Base-by-base conservation (phyloP, 2,113 vertebrate genomes). In the Climacteris rufus region DNA sequence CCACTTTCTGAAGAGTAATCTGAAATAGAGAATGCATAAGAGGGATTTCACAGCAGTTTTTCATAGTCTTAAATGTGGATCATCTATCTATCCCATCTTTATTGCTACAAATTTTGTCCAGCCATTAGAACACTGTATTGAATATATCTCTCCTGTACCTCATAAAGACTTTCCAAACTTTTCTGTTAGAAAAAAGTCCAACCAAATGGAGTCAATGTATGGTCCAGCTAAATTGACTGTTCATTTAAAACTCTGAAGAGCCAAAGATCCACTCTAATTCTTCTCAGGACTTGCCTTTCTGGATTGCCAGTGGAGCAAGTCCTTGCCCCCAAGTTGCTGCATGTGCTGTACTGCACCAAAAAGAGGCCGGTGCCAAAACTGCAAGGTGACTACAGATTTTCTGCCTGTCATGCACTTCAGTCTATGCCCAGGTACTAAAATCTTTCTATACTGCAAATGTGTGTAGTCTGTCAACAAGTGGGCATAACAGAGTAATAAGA, bases 361-460 rank as follows among this genome's bases (percentile, higher is more conserved):
- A 94, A 72, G 49, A 87, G 60, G 47, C 75, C 68, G 49, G 35
- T 57, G 80, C 53, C 74, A 90, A 70, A 79, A 56, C 45, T 64
- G 86, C 82, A 87, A 83, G 89, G 82, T 89, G 69, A 96, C n/a
- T n/a, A 45, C 54, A 83, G 63, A 82, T 87, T 90, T 95, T 79
- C 83, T 94, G 74, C 37, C 85, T 72, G 84, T 95, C 92, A 68
- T 72, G 39, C 61, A 84, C 87, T 83, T 71, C 49, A 53, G 50
- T 69, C 87, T 89, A 35, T 72, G 87, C 74, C 66, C 33, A 6
- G 44, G 22, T 60, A 61, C 60, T 72, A 84, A 92, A 96, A 96
- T 77, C 69, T 56, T 86, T 90, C 71, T 65, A 6, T 81, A 44
- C 17, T 87, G 76, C 69, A 39, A 78, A 31, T 31, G 17, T 9